These are phyloP conservation scores for Myripristis jacobus DNA, from an alignment of 2,797 vertebrate genomes.

Conservation along the genomic window DNA sequence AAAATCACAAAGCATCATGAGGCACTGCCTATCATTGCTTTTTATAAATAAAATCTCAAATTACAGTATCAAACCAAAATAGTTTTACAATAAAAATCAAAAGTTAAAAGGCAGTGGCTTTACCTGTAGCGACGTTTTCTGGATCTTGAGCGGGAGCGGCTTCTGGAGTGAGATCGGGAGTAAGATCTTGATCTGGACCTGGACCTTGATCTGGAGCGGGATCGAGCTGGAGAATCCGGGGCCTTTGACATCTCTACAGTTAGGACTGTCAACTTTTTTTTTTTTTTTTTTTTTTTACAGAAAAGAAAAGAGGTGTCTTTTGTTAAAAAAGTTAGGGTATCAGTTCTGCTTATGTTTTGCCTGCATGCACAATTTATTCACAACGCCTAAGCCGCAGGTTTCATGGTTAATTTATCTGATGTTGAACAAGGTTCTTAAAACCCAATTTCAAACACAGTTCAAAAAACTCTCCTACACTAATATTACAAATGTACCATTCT, in stretches of 20 bases:
- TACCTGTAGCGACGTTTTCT: slow-evolving; percentile 97
- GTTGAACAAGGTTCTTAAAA: not conserved
- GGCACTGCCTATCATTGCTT: too few species aligned
- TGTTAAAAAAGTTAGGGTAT: not conserved
- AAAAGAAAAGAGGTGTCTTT: not conserved
- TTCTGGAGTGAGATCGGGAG: slow-evolving; percentile 93
- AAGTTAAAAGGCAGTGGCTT: not conserved
- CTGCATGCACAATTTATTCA: not conserved
- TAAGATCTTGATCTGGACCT: slow-evolving; percentile 92
- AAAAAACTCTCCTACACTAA: not conserved
- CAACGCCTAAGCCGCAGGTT: too few species aligned
- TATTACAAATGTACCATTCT: not conserved
- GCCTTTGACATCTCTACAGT: slow-evolving; percentile 92
- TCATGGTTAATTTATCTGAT: too few species aligned
- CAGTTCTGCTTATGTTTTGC: not conserved
- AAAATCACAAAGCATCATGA: too few species aligned
- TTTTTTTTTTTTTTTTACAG: slow-evolving; percentile 25
- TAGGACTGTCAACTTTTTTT: slow-evolving; percentile 11
- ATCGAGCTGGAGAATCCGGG: slow-evolving; percentile 91
- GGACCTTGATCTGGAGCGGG: slow-evolving; percentile 91
- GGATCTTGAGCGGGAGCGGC: slow-evolving; percentile 92
- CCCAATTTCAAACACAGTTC: not conserved
- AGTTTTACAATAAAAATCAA: not conserved
- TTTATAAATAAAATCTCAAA: too few species aligned
- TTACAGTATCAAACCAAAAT: too few species aligned